Base-by-base conservation (phyloP, 2,113 vertebrate genomes). In the Catagonus wagneri region DNA sequence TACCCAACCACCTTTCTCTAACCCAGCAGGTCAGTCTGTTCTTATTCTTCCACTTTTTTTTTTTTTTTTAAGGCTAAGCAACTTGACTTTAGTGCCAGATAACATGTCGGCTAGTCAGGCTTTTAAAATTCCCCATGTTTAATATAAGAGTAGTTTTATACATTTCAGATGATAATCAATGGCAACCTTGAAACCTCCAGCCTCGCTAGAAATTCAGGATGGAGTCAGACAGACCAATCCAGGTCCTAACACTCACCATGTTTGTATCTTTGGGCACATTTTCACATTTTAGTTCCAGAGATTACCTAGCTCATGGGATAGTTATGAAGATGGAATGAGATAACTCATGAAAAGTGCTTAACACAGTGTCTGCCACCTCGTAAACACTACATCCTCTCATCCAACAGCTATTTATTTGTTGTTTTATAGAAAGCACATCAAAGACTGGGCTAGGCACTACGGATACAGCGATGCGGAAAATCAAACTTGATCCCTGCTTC, bases 401-500 rank as follows among this genome's bases (percentile, higher is more conserved):
- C 44, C 34, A 25, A n/a, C 32, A 54, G 74, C 66, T 65, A 8
- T 66, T 79, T 39, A 34, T 90, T 66, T 78, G 34, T 13, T 78
- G 20, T 23, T 8, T 66, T 72, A 16, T 9, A 29, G 6, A 54
- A 75, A 12, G 58, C 0, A 10, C 32, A 83, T 72, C 54, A 8
- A 54, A 15, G 76, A 9, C 52, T 76, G 5, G 1, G 19, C 20
- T 5, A 34, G 44, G 44, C 81, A 34, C 13, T 1, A 22, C 0
- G 27, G 75, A 58, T 34, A 61, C 2, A 27, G 69, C 19, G 60
- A 69, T 56, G 6, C 2, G 1, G 78, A n/a, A 81, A 86, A 71
- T 93, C 81, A 78, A 60, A 58, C 72, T 71, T 74, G 83, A 96
- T 79, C 72, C 78, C 39, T 25, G 44, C 69, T 94, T 83, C 86